Evolutionary conservation across 2,888 invertebrate genomes (phyloP), one percentile per base, ranked within the genome.

Genomic region (Lasioglossum malachurum): DNA sequence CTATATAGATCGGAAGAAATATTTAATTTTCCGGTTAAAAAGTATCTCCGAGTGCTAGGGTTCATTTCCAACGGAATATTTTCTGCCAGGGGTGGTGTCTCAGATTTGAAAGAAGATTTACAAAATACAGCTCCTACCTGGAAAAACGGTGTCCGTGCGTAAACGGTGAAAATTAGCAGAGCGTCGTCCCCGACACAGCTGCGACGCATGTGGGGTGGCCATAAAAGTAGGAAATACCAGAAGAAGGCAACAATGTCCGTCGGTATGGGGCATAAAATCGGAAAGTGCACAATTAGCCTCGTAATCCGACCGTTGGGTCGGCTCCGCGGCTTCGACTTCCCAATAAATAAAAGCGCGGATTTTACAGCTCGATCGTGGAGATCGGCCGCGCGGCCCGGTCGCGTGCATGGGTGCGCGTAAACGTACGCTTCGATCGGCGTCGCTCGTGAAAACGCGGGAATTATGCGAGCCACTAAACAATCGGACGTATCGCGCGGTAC

Each of bases 401-500:
- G 67, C 35, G 46, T 31, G 41, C 31, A 27, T 38, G 49, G 35
- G 73, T 49, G 44, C 75, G 44, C 46, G 81, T 83, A 83, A 87
- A 87, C 49, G 82, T 86, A 84, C 81, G 78, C 60, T 83, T 86
- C 78, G 86, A 80, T 84, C 80, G 79, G 44, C 31, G 35, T 1
- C 7, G 76, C 78, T 89, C 89, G 78, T 89, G 88, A 87, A 87
- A 80, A 88, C 75, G n/a, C 64, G 76, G 78, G 79, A 88, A 85
- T 88, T 86, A 90, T 71, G 84, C 85, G 84, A 76, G 75, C 80
- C 78, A 87, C 74, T 91, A 90, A 88, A 89, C 81, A 89, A 88
- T 89, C 73, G 79, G 82, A 89, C 86, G 75, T 89, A 87, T 84
- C 83, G 77, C 82, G 69, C 69, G 79, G 53, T 60, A 82, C 72